A percentile compares a stretch with the other conserved stretches of the same genome.
Evolutionary conservation across 2,888 invertebrate genomes (phyloP).

Genomic region (Erpobdella octoculata): DNA sequence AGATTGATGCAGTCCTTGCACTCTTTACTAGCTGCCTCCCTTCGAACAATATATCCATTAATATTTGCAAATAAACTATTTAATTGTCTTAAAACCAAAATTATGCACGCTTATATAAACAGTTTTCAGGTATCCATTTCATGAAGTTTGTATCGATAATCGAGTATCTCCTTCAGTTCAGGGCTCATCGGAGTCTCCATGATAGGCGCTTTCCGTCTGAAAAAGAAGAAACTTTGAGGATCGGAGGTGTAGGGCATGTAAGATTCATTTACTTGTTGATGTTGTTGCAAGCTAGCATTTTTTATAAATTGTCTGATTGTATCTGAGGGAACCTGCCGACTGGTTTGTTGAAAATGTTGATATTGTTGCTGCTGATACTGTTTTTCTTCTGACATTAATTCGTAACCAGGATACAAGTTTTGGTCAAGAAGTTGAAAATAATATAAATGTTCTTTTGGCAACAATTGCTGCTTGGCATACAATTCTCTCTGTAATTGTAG

Average conservation of each 20-base stretch:
- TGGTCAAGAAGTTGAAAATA: background rate
- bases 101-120: too few species aligned
- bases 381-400: background rate
- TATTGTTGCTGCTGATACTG: background rate
- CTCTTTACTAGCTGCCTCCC: too few species aligned
- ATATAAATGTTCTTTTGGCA: background rate
- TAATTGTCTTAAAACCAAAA: too few species aligned
- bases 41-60: too few species aligned
- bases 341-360: too few species aligned
- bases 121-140: background rate
- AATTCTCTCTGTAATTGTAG: background rate
- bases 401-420: background rate
- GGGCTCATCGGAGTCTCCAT: constrained; percentile 9
- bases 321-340: background rate
- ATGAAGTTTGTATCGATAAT: constrained; percentile 7
- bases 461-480: background rate
- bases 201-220: background rate
- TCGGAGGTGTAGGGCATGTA: background rate
- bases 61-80: too few species aligned
- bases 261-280: background rate
- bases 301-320: constrained; percentile 13
- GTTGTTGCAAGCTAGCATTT: constrained; percentile 3
- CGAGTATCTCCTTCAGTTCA: constrained; percentile 6
- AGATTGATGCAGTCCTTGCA: too few species aligned
- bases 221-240: background rate